phyloP scores from a whole-genome alignment of 2,888 invertebrate genomes.

The Conomelus anceps region DNA sequence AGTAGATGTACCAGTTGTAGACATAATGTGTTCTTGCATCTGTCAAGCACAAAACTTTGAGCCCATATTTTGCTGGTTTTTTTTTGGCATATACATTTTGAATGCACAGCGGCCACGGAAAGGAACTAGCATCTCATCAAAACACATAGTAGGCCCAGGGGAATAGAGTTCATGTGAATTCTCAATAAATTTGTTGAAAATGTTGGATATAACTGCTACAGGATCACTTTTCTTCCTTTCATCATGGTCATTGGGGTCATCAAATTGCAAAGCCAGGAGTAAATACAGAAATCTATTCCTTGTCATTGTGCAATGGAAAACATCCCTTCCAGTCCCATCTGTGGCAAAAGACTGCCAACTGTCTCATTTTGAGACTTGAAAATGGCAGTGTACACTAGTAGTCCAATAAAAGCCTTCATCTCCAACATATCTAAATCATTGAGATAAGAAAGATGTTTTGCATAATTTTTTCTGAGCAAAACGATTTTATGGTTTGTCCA shows the following conservation, averaged over 20 bases:
- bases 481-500: slow-evolving; percentile 4
- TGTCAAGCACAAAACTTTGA: slow-evolving; percentile 32
- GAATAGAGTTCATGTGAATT: slow-evolving; percentile 20
- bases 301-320: slow-evolving; percentile 13
- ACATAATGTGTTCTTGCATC: slow-evolving; percentile 29
- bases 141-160: slow-evolving; percentile 6
- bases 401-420: slow-evolving; percentile 18
- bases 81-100: slow-evolving; percentile 25
- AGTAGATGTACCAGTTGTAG: not conserved
- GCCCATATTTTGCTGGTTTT: slow-evolving; percentile 35
- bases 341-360: slow-evolving; percentile 24
- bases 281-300: slow-evolving; percentile 4
- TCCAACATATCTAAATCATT: slow-evolving; percentile 1
- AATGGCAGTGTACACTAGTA: slow-evolving; percentile 7
- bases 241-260: slow-evolving; percentile 1
- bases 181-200: slow-evolving; percentile 20
- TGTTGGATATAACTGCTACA: slow-evolving; percentile 14
- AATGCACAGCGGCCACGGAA: slow-evolving; percentile 25
- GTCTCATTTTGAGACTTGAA: slow-evolving; percentile 13
- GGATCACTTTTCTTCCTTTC: not conserved
- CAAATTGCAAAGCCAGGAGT: not conserved
- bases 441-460: not conserved
- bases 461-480: not conserved
- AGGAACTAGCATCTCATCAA: slow-evolving; percentile 23
- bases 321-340: slow-evolving; percentile 17